Conservation (phyloP, 2,797 vertebrate genomes). For the Echeneis naucrates region DNA sequence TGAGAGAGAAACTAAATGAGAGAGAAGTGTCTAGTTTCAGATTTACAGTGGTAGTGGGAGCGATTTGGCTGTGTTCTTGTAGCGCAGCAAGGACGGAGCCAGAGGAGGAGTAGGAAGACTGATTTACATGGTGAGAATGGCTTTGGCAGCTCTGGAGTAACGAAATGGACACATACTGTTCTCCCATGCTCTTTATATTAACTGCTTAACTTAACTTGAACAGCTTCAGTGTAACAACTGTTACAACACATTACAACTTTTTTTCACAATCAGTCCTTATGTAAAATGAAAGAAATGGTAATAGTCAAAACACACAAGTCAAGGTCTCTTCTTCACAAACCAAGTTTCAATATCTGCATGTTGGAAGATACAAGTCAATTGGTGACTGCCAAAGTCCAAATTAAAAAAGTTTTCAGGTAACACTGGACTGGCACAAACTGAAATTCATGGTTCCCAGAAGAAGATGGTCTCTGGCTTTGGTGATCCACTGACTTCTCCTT, state of each 20-base stretch:
- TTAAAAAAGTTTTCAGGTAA: no score
- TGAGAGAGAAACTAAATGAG: constrained; percentile 33
- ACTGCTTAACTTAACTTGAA: no score
- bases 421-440: background rate
- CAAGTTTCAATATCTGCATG: constrained; percentile 19
- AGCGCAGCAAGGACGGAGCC: constrained; percentile 67
- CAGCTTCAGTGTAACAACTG: constrained; percentile 10
- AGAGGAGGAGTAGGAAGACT: constrained; percentile 68
- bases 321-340: constrained; percentile 1
- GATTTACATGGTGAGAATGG: constrained; percentile 77
- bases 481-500: background rate
- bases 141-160: constrained; percentile 59
- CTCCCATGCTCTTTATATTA: constrained; percentile 59
- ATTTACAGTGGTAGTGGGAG: constrained; percentile 78
- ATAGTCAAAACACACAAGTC: constrained; percentile 8
- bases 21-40: constrained; percentile 74
- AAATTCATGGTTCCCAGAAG: background rate
- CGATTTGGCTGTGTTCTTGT: constrained; percentile 69
- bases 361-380: constrained; percentile 1
- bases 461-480: background rate
- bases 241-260: background rate
- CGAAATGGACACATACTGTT: constrained; percentile 42
- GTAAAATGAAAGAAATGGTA: constrained; percentile 14
- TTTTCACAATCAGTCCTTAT: constrained; percentile 1
- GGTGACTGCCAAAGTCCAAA: no score